A percentile compares a stretch with the other conserved stretches of the same genome.
phyloP scores from a whole-genome alignment of 1,140 invertebrate species.

The Plectrocnemia conspersa region DNA sequence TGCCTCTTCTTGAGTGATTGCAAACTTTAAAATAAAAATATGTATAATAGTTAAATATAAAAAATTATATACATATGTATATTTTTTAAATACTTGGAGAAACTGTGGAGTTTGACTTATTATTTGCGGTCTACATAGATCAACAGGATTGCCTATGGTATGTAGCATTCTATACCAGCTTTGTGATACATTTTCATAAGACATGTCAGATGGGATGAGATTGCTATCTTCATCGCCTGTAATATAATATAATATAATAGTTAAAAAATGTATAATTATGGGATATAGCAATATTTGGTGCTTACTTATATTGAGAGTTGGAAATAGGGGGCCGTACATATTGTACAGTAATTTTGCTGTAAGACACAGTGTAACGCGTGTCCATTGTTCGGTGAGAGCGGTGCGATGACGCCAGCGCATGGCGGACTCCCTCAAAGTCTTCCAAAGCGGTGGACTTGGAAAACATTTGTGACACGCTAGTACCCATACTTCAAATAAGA shows the following conservation, averaged over 20 bases:
- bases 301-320: conserved; percentile 77
- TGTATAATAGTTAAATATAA: conserved; percentile 47
- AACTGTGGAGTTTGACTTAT: conserved; percentile 84
- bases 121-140: conserved; percentile 80
- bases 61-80: background rate
- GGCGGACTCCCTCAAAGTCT: conserved; percentile 89
- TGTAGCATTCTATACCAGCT: conserved; percentile 93
- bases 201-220: conserved; percentile 77
- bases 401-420: conserved; percentile 89
- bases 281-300: no score
- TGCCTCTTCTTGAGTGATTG: conserved; percentile 64
- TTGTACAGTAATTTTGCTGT: conserved; percentile 78
- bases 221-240: conserved; percentile 80
- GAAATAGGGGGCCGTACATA: conserved; percentile 86
- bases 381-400: conserved; percentile 92
- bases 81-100: conserved; percentile 50
- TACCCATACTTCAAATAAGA: conserved; percentile 93
- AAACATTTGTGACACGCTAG: conserved; percentile 77
- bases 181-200: conserved; percentile 84
- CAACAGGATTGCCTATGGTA: conserved; percentile 89
- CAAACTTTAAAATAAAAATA: conserved; percentile 62
- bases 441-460: conserved; percentile 92
- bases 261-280: conserved; percentile 2
- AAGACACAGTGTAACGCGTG: conserved; percentile 84
- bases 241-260: conserved; percentile 6